Evolutionary conservation across 2,888 invertebrate genomes (phyloP), one percentile per base, ranked within the genome.

Genomic region (Stomorhina lunata): DNA sequence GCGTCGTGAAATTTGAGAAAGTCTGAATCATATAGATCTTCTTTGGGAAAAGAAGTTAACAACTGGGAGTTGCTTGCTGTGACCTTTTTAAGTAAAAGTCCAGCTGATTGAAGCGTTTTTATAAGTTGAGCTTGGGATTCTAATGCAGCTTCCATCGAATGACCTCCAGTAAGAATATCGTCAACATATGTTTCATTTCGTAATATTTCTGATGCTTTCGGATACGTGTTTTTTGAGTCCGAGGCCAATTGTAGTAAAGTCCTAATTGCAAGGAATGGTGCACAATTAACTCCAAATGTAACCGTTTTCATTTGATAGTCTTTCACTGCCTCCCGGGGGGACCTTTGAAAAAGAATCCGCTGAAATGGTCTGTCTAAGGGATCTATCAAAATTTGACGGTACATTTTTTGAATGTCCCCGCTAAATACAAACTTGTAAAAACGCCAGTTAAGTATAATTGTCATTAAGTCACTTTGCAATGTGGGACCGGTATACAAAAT

Each of bases 261-360:
- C 3, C 57, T n/a, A 25, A 69, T 69, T 6, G 69, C 53, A 3
- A 68, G 37, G 22, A 37, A 66, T 20, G 66, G 66, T 0, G 68
- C 68, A 20, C 68, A 53, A 25, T 63, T 63, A 2, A 63, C 27
- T 10, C 45, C 65, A 34, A 66, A 69, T 0, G 69, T 69, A 3
- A 71, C 71, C 2, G 71, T 71, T 32, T 71, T 71, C 5, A 71
- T 25, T 22, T 71, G 15, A 25, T n/a, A 71, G 22, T 57, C 69
- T 20, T 45, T 57, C 12, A 71, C 12, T 6, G 57, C 32, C n/a
- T 15, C 10, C 17, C 59, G 22, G 3, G 37, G 15, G 2, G 12
- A 4, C 10, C 2, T 5, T 37, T 37, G 37, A 37, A n/a, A 22
- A 4, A 37, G 22, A 22, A 48, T 22, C 15, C 55, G 55, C 9